Percentiles rank a stretch among this genome's conserved stretches.
phyloP scores from a whole-genome alignment of 2,797 vertebrate species.

The Glossophaga mutica region DNA sequence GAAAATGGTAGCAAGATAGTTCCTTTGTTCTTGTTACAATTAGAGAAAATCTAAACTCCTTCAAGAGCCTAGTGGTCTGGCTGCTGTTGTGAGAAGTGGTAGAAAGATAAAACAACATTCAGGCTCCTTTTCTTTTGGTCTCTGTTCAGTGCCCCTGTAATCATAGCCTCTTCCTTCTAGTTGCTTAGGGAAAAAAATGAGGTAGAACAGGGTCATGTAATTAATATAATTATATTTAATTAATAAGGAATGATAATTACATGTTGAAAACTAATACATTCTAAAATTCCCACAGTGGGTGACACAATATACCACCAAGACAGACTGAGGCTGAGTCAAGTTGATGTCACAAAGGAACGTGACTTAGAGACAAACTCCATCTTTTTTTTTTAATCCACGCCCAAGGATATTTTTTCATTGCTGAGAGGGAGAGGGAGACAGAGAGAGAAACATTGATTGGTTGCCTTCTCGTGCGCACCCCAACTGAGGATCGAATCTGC shows the following conservation, averaged over 20 bases:
- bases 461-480: background rate
- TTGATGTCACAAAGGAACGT: background rate
- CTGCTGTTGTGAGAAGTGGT: background rate
- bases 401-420: background rate
- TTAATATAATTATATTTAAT: constrained; percentile 70
- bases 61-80: background rate
- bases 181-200: constrained; percentile 47
- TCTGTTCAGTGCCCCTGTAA: constrained; percentile 16
- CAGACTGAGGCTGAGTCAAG: background rate
- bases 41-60: background rate
- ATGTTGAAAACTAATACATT: constrained; percentile 36
- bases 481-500: background rate
- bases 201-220: constrained; percentile 50
- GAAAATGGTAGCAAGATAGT: background rate
- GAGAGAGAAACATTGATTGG: background rate
- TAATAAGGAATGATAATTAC: constrained; percentile 58
- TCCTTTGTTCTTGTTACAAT: background rate
- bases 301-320: background rate
- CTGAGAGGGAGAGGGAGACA: too few species aligned
- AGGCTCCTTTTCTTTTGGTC: background rate
- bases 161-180: constrained; percentile 7
- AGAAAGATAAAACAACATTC: constrained; percentile 25
- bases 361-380: background rate
- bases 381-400: background rate
- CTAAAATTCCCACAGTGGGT: constrained; percentile 8